Base-by-base conservation (phyloP, 2,888 invertebrate species). In the Sphaerophoria taeniata region DNA sequence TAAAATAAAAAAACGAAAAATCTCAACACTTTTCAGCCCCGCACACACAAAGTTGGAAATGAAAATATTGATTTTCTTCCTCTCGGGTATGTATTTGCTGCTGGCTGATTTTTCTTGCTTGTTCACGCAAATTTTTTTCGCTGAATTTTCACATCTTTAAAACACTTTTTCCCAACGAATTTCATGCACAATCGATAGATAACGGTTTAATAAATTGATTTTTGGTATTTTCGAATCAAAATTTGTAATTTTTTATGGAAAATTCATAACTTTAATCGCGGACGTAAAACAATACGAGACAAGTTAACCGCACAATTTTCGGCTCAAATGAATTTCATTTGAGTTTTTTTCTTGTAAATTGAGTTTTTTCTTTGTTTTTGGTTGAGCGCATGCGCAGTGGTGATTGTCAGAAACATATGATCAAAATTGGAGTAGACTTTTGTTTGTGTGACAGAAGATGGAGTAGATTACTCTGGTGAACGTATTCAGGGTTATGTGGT, bases 21-120 rank as follows among this genome's bases (percentile, higher is more conserved):
- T 36, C 45, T 36, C 34, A 67, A 43, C 7, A 43, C 4, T 12
- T 9, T n/a, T 63, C 31, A 34, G 58, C n/a, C 58, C 24, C 24
- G 24, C 24, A 24, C 24, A 24, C 24, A 65, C 76, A 76, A 63
- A 83, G 83, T 75, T 79, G 79, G 65, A 65, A 47, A 45, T 72
- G 80, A 70, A 76, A 76, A 76, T 85, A 85, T 85, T 80, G 84
- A 85, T 85, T 85, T 84, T 85, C 31, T 31, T 84, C 71, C 24
- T 39, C 56, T 70, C 71, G 47, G 80, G 80, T 85, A 76, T 85
- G 84, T 84, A 79, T 84, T 63, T 80, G 61, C 55, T 63, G 55
- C 45, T 34, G 58, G 58, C 58, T 60, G 33, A 63, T 49, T 45
- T 47, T 33, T 34, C 12, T n/a, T 71, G 55, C 9, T 5, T 0